Evolutionary conservation across 2,888 invertebrate genomes (phyloP), one percentile per base, ranked within the genome.

Genomic region (Lepidocyrtinus sp.): DNA sequence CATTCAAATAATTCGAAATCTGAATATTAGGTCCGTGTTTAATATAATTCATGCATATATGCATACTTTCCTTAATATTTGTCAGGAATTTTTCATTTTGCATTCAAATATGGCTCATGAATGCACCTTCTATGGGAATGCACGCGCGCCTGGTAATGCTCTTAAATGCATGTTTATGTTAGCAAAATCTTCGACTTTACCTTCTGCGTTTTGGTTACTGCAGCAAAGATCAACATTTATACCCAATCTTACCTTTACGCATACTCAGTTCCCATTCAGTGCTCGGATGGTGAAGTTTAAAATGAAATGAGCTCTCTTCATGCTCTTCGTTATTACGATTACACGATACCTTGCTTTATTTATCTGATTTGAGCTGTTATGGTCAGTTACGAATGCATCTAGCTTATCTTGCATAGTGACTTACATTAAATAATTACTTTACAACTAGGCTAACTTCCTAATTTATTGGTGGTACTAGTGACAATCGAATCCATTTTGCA

Each of bases 191-290:
- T 36, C 36, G 12, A 7, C 36, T 36, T 36, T 36, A 19, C 21
- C 21, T 9, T 19, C 59, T 59, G 64, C 64, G 9, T 64, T n/a
- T n/a, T 12, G 26, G 3, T 12, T n/a, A 64, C 2, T 64, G 12
- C 22, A 22, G 5, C 62, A 62, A 3, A 5, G 25, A 26, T 27
- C n/a, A 26, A 27, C 46, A 15, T 36, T 73, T 46, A 73, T 68
- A 45, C 68, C 72, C 50, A 12, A 73, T 45, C 78, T 73, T 73
- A 73, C 73, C 72, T 77, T 61, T n/a, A 50, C 69, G 26, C 27
- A 63, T 7, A 65, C 64, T 24, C 79, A 79, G 74, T 74, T 74
- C 67, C 45, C 74, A 59, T 74, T 74, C 69, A 74, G 55, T 22
- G 69, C n/a, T 79, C 36, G 69, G 45, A 69, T 78, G 61, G 77